These are phyloP conservation scores for Fulmarus glacialis DNA, from an alignment of 2,113 vertebrate genomes.

Conservation along the genomic window DNA sequence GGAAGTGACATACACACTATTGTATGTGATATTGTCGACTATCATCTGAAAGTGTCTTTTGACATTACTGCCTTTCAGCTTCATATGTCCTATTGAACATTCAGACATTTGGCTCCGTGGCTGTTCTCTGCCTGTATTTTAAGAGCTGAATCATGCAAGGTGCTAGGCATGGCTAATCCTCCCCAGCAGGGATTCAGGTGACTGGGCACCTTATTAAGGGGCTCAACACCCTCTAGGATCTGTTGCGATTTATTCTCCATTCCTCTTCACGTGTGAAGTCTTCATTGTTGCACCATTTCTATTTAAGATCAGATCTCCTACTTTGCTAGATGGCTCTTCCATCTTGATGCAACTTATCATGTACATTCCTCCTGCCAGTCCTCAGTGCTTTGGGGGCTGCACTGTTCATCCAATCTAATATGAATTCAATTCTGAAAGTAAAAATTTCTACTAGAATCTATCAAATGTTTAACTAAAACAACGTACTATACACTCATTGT, in stretches of 20 bases:
- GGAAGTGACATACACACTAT: background rate
- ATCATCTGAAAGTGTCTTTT: background rate
- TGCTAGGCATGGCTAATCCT: background rate
- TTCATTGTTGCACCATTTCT: background rate
- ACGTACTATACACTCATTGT: background rate
- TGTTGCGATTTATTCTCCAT: background rate
- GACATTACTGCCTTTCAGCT: background rate
- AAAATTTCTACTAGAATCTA: background rate
- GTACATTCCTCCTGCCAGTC: background rate
- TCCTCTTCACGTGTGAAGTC: background rate
- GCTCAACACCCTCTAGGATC: background rate
- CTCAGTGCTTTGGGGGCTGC: background rate
- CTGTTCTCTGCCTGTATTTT: background rate
- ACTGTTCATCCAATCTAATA: background rate
- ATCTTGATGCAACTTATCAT: background rate
- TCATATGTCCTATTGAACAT: background rate
- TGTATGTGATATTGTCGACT: background rate
- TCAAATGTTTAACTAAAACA: slow-evolving; percentile 35
- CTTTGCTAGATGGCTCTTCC: background rate
- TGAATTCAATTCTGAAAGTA: background rate
- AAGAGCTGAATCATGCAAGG: background rate
- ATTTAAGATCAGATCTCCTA: background rate
- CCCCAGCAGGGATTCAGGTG: background rate
- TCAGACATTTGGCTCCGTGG: background rate
- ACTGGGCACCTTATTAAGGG: background rate